phyloP scores from a whole-genome alignment of 2,888 invertebrate species.

The Sacculina carcini region DNA sequence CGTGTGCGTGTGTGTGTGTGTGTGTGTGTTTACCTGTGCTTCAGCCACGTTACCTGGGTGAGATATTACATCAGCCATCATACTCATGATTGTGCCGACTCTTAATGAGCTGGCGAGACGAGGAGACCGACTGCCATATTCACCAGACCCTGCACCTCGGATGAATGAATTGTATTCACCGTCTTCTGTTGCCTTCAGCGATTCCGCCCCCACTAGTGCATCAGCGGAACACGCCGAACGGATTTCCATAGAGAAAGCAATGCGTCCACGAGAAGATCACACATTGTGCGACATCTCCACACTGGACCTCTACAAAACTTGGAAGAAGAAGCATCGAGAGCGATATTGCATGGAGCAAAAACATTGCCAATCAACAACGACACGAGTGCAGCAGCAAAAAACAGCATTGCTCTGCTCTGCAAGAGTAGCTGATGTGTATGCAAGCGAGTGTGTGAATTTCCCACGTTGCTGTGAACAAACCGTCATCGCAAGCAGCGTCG shows the following conservation, averaged over 20 bases:
- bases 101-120: not conserved
- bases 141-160: not conserved
- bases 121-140: not conserved
- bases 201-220: too few relatives aligned
- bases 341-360: not conserved
- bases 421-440: too few relatives aligned
- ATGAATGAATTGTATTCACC: not conserved
- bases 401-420: too few relatives aligned
- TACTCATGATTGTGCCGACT: not conserved
- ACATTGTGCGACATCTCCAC: too few relatives aligned
- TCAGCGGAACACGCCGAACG: too few relatives aligned
- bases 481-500: not conserved
- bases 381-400: not conserved
- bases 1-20: not conserved
- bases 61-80: not conserved
- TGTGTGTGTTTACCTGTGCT: not conserved
- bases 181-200: too few relatives aligned
- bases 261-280: too few relatives aligned
- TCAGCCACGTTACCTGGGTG: not conserved
- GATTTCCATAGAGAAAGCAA: too few relatives aligned
- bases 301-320: not conserved
- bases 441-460: not conserved
- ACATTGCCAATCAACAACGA: not conserved
- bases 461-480: not conserved
- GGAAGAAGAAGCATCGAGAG: conserved; percentile 1